A percentile compares a stretch with the other conserved stretches of the same genome.
Conservation (phyloP, 2,888 invertebrate genomes). For the Pristionchus maxplancki region DNA sequence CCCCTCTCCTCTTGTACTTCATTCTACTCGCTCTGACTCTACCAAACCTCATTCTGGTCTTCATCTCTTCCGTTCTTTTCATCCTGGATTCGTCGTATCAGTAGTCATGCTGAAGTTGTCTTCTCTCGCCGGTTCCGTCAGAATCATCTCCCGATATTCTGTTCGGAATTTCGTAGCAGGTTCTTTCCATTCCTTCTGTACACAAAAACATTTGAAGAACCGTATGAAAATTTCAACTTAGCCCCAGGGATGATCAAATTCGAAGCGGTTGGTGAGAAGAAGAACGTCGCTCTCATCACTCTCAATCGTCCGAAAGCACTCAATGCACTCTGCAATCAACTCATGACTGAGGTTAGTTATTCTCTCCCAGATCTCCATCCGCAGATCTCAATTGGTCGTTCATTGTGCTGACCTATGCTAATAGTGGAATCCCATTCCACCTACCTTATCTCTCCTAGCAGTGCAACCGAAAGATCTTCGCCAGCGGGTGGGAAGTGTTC, state of each 20-base stretch:
- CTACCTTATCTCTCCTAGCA: background rate
- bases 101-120: slow-evolving; percentile 1
- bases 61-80: background rate
- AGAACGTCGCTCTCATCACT: slow-evolving; percentile 92
- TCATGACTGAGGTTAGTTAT: slow-evolving; percentile 87
- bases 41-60: background rate
- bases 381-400: background rate
- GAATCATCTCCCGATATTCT: background rate
- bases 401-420: background rate
- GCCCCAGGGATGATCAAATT: slow-evolving; percentile 65
- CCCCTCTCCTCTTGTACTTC: background rate
- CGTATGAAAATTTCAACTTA: background rate
- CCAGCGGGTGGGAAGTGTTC: background rate
- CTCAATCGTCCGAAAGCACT: slow-evolving; percentile 95
- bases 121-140: background rate
- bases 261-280: slow-evolving; percentile 79
- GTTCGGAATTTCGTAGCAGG: background rate
- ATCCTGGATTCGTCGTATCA: background rate
- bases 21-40: background rate
- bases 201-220: too few relatives aligned
- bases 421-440: background rate
- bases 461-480: background rate
- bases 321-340: slow-evolving; percentile 92
- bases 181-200: too few relatives aligned
- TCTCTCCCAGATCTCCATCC: background rate